A percentile compares a stretch with the other conserved stretches of the same genome.
Conservation (phyloP, 2,888 invertebrate genomes). For the Drosophila kanekoi region DNA sequence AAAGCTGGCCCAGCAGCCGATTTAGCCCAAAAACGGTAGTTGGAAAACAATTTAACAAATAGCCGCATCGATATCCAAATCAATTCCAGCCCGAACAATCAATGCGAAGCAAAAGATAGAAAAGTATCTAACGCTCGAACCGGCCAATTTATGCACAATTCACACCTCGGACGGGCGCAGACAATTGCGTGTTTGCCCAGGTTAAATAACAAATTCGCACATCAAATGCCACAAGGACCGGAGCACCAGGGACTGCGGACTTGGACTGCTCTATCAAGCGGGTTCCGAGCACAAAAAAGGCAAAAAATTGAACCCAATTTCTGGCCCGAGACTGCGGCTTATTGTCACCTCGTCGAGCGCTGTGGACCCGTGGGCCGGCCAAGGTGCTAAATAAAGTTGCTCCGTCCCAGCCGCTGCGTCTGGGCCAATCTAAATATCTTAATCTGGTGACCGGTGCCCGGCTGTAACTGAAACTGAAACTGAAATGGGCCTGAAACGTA, state of each 20-base stretch:
- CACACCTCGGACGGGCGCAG: conserved; percentile 54
- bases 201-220: conserved; percentile 84
- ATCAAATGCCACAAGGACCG: conserved; percentile 81
- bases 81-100: conserved; percentile 51
- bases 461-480: conserved; percentile 50
- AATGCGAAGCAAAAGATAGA: conserved; percentile 48
- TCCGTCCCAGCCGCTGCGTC: conserved; percentile 34
- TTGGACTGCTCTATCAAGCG: conserved; percentile 56
- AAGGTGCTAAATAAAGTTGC: conserved; percentile 83
- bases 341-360: conserved; percentile 80
- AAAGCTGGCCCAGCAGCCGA: conserved; percentile 14
- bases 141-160: conserved; percentile 64
- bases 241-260: conserved; percentile 29
- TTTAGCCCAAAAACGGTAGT: conserved; percentile 49
- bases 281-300: conserved; percentile 71
- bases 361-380: conserved; percentile 62
- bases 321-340: conserved; percentile 72
- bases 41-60: conserved; percentile 58
- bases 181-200: conserved; percentile 81
- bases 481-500: conserved; percentile 62
- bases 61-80: conserved; percentile 44
- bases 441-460: conserved; percentile 78
- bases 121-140: conserved; percentile 50
- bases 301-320: conserved; percentile 81
- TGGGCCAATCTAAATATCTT: conserved; percentile 85